Base-by-base conservation (phyloP, 2,888 invertebrate species). In the Melanostoma scalare region DNA sequence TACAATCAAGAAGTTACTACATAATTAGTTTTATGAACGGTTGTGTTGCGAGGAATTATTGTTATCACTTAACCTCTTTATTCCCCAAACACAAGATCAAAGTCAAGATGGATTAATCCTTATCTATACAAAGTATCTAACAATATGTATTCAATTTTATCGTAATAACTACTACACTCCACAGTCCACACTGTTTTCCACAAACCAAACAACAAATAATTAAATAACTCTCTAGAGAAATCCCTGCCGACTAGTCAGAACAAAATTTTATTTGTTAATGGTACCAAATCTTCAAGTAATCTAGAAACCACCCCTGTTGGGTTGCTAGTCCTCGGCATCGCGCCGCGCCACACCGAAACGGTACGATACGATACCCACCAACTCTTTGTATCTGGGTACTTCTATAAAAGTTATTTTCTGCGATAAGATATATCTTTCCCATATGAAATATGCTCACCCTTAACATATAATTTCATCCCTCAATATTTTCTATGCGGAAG, bases 201-300 rank as follows among this genome's bases (percentile, higher is more conserved):
- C 46, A 53, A 42, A 40, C 46, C 65, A 80, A 48, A 60, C 35
- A 81, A 10, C 44, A 53, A 55, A 42, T 72, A 58, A 68, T 50
- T 20, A 38, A 81, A 61, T n/a, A 68, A 80, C 50, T 73, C 78
- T 65, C 78, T 46, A 69, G 73, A 63, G 82, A 63, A 58, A 53
- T 52, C 36, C n/a, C 46, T 73, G 40, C 68, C 78, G 69, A 73
- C 68, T 73, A 78, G 68, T 73, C 78, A 30, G 33, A 40, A 53
- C 31, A 48, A 82, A 82, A 69, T 63, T 73, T 58, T 68, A 58
- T 78, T 69, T 68, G 63, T 65, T 69, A 82, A 82, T 82, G 78
- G 68, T 50, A 20, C 44, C 30, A 61, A 63, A 65, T 65, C 38
- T 30, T n/a, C 33, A 46, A 33, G 20, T 58, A 46, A 38, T 68